phyloP scores from a whole-genome alignment of 2,797 vertebrate species.

The Xenops minutus region DNA sequence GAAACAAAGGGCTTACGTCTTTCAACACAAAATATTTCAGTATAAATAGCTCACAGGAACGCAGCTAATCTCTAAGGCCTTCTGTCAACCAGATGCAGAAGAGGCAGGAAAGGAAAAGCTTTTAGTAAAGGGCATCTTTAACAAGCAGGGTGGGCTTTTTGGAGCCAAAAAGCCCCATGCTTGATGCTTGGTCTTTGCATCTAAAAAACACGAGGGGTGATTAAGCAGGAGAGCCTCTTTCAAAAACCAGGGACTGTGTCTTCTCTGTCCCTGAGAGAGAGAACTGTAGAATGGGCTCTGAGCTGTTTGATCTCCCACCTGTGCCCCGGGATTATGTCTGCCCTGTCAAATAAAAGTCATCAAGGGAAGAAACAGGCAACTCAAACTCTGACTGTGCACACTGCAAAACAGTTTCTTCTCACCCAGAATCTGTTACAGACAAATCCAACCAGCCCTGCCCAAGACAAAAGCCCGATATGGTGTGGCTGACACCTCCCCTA shows the following conservation, averaged over 20 bases:
- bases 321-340: not conserved
- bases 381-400: not conserved
- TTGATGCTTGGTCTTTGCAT: not conserved
- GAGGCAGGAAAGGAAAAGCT: not conserved
- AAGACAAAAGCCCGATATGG: not conserved
- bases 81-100: constrained; percentile 41
- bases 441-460: not conserved
- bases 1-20: constrained; percentile 61
- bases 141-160: not conserved
- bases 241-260: not conserved
- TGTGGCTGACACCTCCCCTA: not conserved
- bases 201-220: not conserved
- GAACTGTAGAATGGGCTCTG: not conserved
- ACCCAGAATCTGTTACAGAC: not conserved
- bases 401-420: not conserved
- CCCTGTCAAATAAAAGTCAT: not conserved
- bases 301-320: not conserved
- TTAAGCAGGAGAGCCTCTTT: not conserved
- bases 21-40: constrained; percentile 55
- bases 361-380: not conserved
- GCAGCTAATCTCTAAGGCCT: constrained; percentile 33
- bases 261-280: not conserved
- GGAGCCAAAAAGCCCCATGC: not conserved
- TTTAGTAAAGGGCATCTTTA: not conserved
- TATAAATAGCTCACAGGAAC: constrained; percentile 51